These are phyloP conservation scores for Dryas iulia DNA, from an alignment of 1,140 invertebrate genomes.

Conservation along the genomic window DNA sequence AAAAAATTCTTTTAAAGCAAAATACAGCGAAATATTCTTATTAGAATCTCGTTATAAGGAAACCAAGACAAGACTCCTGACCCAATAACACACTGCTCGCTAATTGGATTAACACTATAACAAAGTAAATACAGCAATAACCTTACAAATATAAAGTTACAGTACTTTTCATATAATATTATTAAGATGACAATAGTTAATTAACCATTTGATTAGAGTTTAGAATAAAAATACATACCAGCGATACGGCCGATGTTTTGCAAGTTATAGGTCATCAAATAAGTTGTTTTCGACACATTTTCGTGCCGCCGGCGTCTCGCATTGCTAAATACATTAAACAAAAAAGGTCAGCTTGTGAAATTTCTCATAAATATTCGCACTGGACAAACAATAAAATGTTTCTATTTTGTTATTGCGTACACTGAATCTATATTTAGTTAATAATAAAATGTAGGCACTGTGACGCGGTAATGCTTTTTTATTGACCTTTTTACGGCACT, in stretches of 20 bases:
- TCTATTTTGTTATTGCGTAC: background rate
- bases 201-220: background rate
- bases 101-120: conserved; percentile 24
- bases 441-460: conserved; percentile 14
- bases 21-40: background rate
- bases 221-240: conserved; percentile 34
- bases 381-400: conserved; percentile 4
- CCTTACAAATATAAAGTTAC: background rate
- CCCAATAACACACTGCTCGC: conserved; percentile 15
- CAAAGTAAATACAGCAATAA: background rate
- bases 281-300: conserved; percentile 23
- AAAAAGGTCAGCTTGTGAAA: conserved; percentile 32
- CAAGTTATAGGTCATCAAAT: conserved; percentile 38
- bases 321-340: conserved; percentile 38
- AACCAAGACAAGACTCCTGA: background rate
- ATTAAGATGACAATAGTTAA: background rate
- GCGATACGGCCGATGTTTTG: conserved; percentile 33
- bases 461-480: conserved; percentile 15
- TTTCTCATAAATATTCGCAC: conserved; percentile 3
- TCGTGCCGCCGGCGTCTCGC: conserved; percentile 31
- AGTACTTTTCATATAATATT: background rate
- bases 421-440: background rate
- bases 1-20: background rate
- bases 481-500: conserved; percentile 36
- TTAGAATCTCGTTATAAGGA: background rate